Base-by-base conservation (phyloP, 2,113 vertebrate species). In the Plestiodon gilberti region DNA sequence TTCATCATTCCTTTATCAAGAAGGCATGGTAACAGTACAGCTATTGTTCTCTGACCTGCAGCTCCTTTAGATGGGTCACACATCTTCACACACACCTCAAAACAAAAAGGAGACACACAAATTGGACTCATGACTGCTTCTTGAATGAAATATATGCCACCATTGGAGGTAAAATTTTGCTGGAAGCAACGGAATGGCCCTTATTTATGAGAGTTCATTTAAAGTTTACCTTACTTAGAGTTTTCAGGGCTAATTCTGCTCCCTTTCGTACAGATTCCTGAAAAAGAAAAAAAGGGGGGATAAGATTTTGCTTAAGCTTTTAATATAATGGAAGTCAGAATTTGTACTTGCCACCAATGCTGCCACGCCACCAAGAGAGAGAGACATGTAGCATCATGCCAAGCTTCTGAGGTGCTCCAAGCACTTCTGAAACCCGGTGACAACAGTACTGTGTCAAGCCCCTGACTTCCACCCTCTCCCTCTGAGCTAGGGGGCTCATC, bases 251-350 rank as follows among this genome's bases (percentile, higher is more conserved):
- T 48, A 99, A 92, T 90, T 99, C 99, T 88, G 99, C 99, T 43
- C 98, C 99, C 92, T 99, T 99, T 84, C 99, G 95, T 57, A 99
- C 99, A 65, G 98, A 99, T 83, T 99, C 99, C 99, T 99, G 92
- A 90, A 93, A 97, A 90, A 18, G 62, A 85, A 17, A 93, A 48
- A 28, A 62, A 10, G 35, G 15, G 15, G 1, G 9, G 13, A 3
- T 6, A 57, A 30, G 17, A 22, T 83, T 85, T 40, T 38, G 88
- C 77, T 83, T 11, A 87, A 28, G 38, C 70, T 20, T 78, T 74
- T 22, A 4, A 0, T 33, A 3, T 83, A 82, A 1, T 0, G 40
- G 69, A 6, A 87, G 28, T 74, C n/a, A 55, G 13, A 55, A 55
- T 55, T 55, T 55, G 52, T 55, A 13, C 52, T 55, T 8, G 52